These are phyloP conservation scores for Chiloscyllium plagiosum DNA, from an alignment of 2,113 vertebrate species.

Conservation along the genomic window DNA sequence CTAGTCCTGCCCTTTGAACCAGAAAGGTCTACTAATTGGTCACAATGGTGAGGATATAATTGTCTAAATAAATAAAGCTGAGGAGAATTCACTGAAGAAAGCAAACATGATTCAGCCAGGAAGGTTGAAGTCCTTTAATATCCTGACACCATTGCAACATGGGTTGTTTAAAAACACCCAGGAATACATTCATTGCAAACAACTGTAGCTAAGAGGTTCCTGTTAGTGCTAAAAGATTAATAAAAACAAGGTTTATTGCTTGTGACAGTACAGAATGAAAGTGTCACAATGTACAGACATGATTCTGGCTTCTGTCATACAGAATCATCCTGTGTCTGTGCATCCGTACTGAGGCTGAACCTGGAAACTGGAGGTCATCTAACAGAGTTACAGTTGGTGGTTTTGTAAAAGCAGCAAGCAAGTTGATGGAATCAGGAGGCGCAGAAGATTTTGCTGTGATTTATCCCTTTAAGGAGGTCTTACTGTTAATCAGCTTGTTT, in stretches of 20 bases:
- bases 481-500: background rate
- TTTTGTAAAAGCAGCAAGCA: background rate
- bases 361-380: constrained; percentile 71
- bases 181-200: background rate
- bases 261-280: constrained; percentile 66
- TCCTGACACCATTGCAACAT: background rate
- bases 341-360: constrained; percentile 63
- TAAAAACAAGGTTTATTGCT: constrained; percentile 58
- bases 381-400: background rate
- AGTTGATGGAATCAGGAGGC: background rate
- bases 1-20: background rate
- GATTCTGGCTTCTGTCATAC: constrained; percentile 67
- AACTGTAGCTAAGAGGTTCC: background rate
- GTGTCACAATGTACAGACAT: constrained; percentile 60
- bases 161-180: background rate
- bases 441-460: background rate
- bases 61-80: background rate
- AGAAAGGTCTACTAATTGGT: too few relatives aligned
- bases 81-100: background rate
- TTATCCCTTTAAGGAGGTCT: background rate
- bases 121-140: background rate
- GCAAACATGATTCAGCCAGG: background rate
- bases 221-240: background rate
- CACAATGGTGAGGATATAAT: background rate
- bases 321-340: constrained; percentile 62